Percentiles rank a stretch among this genome's conserved stretches.
These are phyloP conservation scores for Chionis minor DNA, from an alignment of 2,113 vertebrate genomes.

Conservation along the genomic window DNA sequence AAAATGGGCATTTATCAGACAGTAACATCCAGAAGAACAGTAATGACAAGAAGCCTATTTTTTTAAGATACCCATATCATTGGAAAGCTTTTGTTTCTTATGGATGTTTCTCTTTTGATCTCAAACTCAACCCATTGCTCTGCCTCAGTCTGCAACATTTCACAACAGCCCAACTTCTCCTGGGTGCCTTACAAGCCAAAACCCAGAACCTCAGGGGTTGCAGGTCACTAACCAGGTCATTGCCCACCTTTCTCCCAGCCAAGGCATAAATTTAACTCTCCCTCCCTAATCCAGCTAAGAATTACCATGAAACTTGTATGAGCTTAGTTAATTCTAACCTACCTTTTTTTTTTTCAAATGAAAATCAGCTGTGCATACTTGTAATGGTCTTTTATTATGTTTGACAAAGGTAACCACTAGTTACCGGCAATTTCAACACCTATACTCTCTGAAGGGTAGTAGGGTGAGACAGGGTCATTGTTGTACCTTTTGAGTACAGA, in stretches of 20 bases:
- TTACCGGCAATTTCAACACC: background rate
- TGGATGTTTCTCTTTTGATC: background rate
- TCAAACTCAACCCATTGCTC: background rate
- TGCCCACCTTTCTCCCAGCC: background rate
- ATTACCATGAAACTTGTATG: background rate
- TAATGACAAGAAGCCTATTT: background rate
- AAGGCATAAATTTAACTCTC: background rate
- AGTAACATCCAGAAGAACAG: background rate
- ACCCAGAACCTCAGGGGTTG: background rate
- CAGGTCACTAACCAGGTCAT: background rate
- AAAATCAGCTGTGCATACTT: background rate
- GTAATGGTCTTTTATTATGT: background rate
- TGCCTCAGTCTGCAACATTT: background rate
- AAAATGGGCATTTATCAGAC: background rate
- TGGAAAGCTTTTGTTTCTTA: background rate
- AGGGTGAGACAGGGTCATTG: background rate
- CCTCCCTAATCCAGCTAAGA: background rate
- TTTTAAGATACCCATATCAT: no score
- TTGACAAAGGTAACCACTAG: background rate
- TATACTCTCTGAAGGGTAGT: background rate
- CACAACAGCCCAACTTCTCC: background rate
- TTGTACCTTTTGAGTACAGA: background rate
- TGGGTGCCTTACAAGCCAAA: background rate
- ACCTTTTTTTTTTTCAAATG: background rate
- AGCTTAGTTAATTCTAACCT: background rate